phyloP scores from a whole-genome alignment of 1,140 invertebrate genomes.

The Orius laevigatus region DNA sequence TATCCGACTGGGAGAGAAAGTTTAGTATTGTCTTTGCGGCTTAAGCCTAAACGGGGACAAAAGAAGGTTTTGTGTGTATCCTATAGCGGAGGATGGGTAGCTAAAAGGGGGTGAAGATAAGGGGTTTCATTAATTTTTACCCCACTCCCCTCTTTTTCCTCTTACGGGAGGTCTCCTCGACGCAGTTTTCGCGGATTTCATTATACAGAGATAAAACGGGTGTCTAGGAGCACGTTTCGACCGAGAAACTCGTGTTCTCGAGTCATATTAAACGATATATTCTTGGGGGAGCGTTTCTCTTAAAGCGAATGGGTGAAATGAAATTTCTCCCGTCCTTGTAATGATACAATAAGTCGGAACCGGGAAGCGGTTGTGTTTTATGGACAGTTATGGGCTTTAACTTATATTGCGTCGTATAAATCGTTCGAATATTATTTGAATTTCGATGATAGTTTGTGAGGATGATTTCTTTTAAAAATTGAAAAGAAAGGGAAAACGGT shows the following conservation, averaged over 20 bases:
- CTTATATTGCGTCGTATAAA: too few species aligned
- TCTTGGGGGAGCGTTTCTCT: background rate
- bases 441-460: too few species aligned
- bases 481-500: too few species aligned
- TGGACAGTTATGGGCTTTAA: too few species aligned
- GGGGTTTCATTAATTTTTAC: slow-evolving; percentile 11
- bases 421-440: too few species aligned
- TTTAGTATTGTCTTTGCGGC: slow-evolving; percentile 10
- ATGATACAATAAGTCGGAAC: slow-evolving; percentile 3
- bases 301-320: too few species aligned
- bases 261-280: slow-evolving; percentile 13
- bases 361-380: too few species aligned
- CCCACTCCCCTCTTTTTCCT: background rate
- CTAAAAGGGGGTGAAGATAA: slow-evolving; percentile 3
- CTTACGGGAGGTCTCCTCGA: background rate
- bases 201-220: slow-evolving; percentile 9
- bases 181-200: slow-evolving; percentile 4
- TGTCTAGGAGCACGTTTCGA: too few species aligned
- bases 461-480: too few species aligned
- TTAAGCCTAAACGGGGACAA: slow-evolving; percentile 7
- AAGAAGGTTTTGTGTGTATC: background rate
- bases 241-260: too few species aligned
- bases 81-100: background rate
- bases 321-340: background rate
- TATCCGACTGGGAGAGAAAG: slow-evolving; percentile 2